Evolutionary conservation across 2,113 vertebrate species (phyloP).

Genomic region (Oenanthe melanoleuca): DNA sequence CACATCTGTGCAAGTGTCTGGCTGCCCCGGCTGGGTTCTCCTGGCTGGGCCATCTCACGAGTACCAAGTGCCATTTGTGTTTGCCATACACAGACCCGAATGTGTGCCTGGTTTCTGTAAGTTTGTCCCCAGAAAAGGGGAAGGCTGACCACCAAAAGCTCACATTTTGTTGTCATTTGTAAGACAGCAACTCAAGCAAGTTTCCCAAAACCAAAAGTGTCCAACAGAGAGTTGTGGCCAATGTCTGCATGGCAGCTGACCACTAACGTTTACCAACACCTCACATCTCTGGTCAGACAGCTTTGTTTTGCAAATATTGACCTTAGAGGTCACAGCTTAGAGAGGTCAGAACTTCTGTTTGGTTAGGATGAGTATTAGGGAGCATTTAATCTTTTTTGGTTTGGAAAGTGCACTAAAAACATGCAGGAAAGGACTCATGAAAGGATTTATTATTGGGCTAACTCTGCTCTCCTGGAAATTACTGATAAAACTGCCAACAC

Average conservation of each 20-base stretch:
- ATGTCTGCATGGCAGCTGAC: background rate
- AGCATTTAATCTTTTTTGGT: constrained; percentile 18
- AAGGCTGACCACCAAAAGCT: background rate
- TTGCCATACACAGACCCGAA: background rate
- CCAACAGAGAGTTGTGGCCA: background rate
- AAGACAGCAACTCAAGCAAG: background rate
- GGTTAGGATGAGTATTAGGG: constrained; percentile 29
- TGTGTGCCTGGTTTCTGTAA: background rate
- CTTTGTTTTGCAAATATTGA: constrained; percentile 56
- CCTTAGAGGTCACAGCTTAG: constrained; percentile 23
- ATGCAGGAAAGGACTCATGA: background rate
- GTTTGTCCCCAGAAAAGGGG: background rate
- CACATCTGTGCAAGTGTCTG: background rate
- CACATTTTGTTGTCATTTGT: background rate
- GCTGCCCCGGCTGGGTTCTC: background rate
- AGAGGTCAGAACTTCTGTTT: constrained; percentile 34
- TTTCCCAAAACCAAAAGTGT: constrained; percentile 13
- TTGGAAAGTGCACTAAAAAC: constrained; percentile 43
- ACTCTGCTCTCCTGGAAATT: background rate
- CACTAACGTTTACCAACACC: constrained; percentile 6
- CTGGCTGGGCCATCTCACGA: background rate
- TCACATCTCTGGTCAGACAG: constrained; percentile 11
- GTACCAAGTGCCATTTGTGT: background rate
- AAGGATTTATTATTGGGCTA: constrained; percentile 25
- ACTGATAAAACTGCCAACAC: background rate